A percentile compares a stretch with the other conserved stretches of the same genome.
Conservation (phyloP, 1,140 invertebrate genomes). For the Aradophagus sp. region DNA sequence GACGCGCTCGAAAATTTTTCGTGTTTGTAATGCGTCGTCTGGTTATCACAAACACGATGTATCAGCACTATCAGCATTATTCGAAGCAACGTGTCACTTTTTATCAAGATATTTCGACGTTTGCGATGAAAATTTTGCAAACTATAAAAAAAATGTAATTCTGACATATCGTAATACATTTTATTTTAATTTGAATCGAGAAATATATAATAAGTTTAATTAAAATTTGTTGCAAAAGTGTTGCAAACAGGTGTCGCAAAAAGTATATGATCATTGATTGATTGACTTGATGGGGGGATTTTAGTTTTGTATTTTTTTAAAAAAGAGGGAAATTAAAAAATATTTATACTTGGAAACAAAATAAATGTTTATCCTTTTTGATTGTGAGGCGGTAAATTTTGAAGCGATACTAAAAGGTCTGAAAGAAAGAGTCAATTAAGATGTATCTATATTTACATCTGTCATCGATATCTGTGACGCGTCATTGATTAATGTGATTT, state of each 20-base stretch:
- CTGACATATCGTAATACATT: not conserved
- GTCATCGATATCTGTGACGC: slow-evolving; percentile 7
- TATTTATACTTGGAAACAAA: too few relatives aligned
- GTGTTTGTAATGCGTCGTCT: slow-evolving; percentile 24
- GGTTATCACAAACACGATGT: slow-evolving; percentile 37
- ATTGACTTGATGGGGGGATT: too few relatives aligned
- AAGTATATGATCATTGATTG: too few relatives aligned
- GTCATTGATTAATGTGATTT: slow-evolving; percentile 26
- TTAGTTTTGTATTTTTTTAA: too few relatives aligned
- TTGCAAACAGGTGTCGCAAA: too few relatives aligned
- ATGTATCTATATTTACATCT: slow-evolving; percentile 34
- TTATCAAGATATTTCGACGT: slow-evolving; percentile 31
- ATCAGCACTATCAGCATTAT: slow-evolving; percentile 45
- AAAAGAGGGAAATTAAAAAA: too few relatives aligned
- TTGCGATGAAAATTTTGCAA: slow-evolving; percentile 6
- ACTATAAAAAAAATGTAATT: not conserved
- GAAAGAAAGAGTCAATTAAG: slow-evolving; percentile 26
- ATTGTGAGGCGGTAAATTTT: too few relatives aligned
- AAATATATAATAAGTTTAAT: too few relatives aligned
- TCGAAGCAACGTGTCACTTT: slow-evolving; percentile 32
- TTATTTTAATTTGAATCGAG: too few relatives aligned
- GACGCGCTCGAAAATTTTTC: slow-evolving; percentile 16
- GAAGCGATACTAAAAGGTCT: too few relatives aligned
- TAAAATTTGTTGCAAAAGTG: too few relatives aligned
- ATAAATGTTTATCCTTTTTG: too few relatives aligned